phyloP scores from a whole-genome alignment of 2,797 vertebrate genomes.

The Sebastolobus alascanus region DNA sequence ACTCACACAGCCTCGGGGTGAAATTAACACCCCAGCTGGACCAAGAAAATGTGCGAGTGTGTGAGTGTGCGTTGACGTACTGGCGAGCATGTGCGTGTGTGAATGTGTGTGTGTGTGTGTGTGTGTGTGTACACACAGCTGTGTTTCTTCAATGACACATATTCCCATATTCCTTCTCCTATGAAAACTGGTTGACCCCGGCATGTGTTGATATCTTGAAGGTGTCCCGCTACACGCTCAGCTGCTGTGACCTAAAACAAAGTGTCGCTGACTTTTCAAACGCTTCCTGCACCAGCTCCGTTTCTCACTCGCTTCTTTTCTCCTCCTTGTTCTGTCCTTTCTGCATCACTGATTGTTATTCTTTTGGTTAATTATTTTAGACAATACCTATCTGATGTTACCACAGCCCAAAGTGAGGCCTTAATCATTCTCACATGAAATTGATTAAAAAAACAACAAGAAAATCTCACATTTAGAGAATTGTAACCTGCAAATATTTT shows the following conservation, averaged over 20 bases:
- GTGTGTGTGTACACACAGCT: slow-evolving; percentile 79
- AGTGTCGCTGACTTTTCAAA: slow-evolving; percentile 62
- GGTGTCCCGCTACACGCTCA: slow-evolving; percentile 62
- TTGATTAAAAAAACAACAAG: not conserved
- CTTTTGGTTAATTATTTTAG: not conserved
- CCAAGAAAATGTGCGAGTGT: slow-evolving; percentile 66
- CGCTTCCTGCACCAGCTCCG: slow-evolving; percentile 9
- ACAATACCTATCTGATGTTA: not conserved
- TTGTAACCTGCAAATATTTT: not conserved
- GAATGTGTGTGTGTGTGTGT: slow-evolving; percentile 13
- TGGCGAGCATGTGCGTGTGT: slow-evolving; percentile 39
- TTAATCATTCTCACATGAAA: not conserved
- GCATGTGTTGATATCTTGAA: slow-evolving; percentile 69
- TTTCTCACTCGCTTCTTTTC: slow-evolving; percentile 7
- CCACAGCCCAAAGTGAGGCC: too few species aligned
- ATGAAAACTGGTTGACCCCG: slow-evolving; percentile 75
- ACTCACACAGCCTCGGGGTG: slow-evolving; percentile 80
- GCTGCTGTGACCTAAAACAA: slow-evolving; percentile 69
- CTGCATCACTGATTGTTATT: not conserved
- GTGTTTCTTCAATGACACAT: slow-evolving; percentile 84
- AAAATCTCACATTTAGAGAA: not conserved
- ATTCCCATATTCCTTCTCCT: slow-evolving; percentile 76
- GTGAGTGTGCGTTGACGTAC: slow-evolving; percentile 34
- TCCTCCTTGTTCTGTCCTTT: not conserved
- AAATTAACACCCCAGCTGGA: slow-evolving; percentile 86